Percentiles rank a stretch among this genome's conserved stretches.
Conservation (phyloP, 64 coral and sea anemone species). For the Porites lutea region DNA sequence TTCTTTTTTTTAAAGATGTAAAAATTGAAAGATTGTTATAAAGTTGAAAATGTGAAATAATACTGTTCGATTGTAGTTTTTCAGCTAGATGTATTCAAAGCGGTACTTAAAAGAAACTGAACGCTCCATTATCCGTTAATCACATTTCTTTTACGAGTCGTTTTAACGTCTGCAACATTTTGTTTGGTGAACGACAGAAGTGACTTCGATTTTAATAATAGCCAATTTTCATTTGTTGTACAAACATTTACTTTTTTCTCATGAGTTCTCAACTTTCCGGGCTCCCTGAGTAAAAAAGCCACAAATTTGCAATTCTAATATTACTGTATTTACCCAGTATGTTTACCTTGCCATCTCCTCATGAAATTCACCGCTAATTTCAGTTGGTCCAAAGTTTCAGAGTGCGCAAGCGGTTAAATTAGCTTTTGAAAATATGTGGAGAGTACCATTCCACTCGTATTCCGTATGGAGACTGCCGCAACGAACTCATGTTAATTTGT, state of each 20-base stretch:
- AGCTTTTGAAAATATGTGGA: neutral
- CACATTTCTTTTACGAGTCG: too few species aligned
- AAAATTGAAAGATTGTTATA: neutral
- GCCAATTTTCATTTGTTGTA: neutral
- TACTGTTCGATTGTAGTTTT: too few species aligned
- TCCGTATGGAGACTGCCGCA: too few species aligned
- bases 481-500: neutral
- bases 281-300: neutral
- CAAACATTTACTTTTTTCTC: neutral
- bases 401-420: neutral
- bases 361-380: neutral
- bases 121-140: too few species aligned
- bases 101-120: too few species aligned
- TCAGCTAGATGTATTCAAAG: too few species aligned
- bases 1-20: neutral
- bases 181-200: neutral
- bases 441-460: too few species aligned
- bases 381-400: neutral
- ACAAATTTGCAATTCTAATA: slow-evolving; percentile 56
- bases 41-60: neutral
- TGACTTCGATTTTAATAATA: neutral
- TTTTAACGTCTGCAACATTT: neutral
- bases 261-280: too few species aligned
- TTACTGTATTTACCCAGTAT: neutral
- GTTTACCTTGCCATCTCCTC: neutral